Evolutionary conservation across 2,797 vertebrate genomes (phyloP).

Genomic region (Phataginus tricuspis): DNA sequence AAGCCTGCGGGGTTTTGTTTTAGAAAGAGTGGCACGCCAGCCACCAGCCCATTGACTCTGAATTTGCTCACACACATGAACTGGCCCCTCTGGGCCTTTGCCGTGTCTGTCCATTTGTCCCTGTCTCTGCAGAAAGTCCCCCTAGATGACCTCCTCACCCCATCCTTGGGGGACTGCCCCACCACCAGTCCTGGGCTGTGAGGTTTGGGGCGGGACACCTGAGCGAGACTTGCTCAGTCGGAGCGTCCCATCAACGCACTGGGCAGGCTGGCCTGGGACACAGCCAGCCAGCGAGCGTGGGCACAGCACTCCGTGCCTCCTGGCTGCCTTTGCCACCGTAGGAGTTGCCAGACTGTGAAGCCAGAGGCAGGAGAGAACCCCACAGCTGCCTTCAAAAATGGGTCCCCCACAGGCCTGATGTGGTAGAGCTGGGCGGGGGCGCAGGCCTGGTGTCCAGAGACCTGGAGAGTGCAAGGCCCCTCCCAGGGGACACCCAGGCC

Average conservation of each 20-base stretch:
- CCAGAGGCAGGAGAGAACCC: not conserved
- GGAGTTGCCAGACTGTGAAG: not conserved
- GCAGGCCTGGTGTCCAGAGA: not conserved
- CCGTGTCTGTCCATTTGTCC: fast-evolving
- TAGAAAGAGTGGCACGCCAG: not conserved
- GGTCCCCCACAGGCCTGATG: fast-evolving
- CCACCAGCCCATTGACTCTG: not conserved
- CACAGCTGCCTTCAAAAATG: fast-evolving
- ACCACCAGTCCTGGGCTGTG: not conserved
- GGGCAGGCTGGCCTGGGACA: fast-evolving
- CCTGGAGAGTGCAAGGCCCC: no score
- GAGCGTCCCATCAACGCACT: not conserved
- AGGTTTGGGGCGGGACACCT: not conserved
- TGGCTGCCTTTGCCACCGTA: not conserved
- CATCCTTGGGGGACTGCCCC: not conserved
- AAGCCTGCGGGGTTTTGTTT: fast-evolving
- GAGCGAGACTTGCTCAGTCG: not conserved
- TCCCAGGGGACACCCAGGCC: fast-evolving
- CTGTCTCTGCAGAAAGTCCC: not conserved
- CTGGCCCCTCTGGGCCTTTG: not conserved
- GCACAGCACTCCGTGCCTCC: not conserved
- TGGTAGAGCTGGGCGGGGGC: fast-evolving
- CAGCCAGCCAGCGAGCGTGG: not conserved
- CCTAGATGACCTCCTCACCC: not conserved
- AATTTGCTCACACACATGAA: fast-evolving